Base-by-base conservation (phyloP, 2,888 invertebrate species). In the Coecobrya sp. region DNA sequence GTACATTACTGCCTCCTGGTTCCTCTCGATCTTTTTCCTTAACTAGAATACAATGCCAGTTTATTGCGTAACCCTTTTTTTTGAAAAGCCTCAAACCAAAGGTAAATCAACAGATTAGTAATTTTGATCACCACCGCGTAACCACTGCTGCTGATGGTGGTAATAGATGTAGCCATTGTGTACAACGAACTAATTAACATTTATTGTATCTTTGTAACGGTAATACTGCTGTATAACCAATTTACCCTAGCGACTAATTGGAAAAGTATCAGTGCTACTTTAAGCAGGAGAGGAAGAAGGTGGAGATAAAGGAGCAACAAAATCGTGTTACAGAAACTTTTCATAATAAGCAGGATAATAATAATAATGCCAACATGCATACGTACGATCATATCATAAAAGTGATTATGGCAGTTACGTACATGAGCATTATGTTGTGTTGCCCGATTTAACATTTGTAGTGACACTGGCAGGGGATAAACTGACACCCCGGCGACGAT, bases 291-390 rank as follows among this genome's bases (percentile, higher is more conserved):
- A 49, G 49, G 52, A 79, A 25, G 16, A 11, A 49, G 79, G 79
- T 27, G 25, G 79, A 79, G 30, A 76, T 16, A 25, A 55, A 79
- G 16, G 27, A 76, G 25, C 27, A 25, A 49, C 25, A 45, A 76
- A 30, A 36, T 82, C 76, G 85, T 90, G 90, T 90, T 90, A 76
- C 90, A 90, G 90, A 85, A 89, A 89, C 36, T 82, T 89, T 73
- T 84, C 84, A 55, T 89, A 82, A 89, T 89, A 86, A 59, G n/a
- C n/a, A n/a, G n/a, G n/a, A n/a, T n/a, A 85, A 45, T 22, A 84
- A 59, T 25, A 59, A 45, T 22, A 45, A n/a, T n/a, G n/a, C n/a
- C n/a, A n/a, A n/a, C n/a, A n/a, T n/a, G n/a, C n/a, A n/a, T n/a
- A n/a, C n/a, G n/a, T n/a, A n/a, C n/a, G n/a, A n/a, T n/a, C n/a